phyloP scores from a whole-genome alignment of 2,113 vertebrate species.

The Toxotes chatareus region DNA sequence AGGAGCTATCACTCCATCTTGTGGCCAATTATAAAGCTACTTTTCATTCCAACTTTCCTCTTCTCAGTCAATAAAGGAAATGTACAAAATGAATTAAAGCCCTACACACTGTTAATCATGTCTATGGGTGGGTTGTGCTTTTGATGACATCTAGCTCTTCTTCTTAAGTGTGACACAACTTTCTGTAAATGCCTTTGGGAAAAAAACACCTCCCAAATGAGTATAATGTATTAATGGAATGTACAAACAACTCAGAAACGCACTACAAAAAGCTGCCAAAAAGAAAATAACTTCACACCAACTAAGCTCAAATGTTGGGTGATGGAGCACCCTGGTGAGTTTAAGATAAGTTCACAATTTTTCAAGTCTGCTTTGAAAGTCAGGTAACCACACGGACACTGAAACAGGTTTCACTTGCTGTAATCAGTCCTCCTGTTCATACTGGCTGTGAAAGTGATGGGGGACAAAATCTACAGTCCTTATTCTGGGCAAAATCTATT shows the following conservation, averaged over 20 bases:
- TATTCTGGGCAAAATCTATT: neutral
- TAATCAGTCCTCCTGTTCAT: neutral
- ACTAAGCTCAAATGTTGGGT: no score
- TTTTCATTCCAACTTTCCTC: neutral
- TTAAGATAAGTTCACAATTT: no score
- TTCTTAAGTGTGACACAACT: no score
- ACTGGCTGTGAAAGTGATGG: neutral
- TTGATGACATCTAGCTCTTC: no score
- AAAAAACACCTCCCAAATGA: neutral
- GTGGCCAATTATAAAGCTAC: constrained; percentile 53
- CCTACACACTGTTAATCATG: neutral
- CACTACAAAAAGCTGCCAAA: neutral
- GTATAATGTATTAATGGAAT: neutral
- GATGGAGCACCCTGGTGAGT: neutral
- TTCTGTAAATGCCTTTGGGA: neutral
- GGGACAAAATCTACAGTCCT: neutral
- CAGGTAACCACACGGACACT: neutral
- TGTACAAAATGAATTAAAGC: neutral
- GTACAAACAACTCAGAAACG: neutral
- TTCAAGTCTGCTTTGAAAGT: no score
- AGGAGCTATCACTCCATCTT: constrained; percentile 70
- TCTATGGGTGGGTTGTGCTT: neutral
- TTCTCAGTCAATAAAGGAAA: neutral
- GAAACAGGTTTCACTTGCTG: neutral
- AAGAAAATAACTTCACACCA: no score